Percentiles rank a stretch among this genome's conserved stretches.
Conservation (phyloP, 2,797 vertebrate species). For the Neoniphon sammara region DNA sequence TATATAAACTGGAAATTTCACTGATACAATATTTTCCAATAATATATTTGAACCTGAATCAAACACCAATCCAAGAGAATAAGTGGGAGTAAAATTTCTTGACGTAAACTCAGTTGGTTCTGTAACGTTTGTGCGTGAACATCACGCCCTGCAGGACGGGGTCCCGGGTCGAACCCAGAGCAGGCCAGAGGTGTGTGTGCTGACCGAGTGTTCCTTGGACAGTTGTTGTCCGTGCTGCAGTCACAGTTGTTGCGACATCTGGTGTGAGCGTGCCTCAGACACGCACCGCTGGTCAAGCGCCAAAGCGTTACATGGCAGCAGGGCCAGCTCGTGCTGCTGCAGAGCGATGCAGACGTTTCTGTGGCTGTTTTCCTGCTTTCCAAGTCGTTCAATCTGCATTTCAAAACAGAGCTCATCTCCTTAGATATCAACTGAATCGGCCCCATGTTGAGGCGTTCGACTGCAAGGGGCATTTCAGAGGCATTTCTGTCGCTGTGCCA, state of each 20-base stretch:
- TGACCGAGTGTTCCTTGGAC: constrained; percentile 15
- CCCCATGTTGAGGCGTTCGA: not conserved
- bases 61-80: no score
- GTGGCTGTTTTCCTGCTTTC: not conserved
- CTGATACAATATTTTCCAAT: no score
- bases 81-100: no score
- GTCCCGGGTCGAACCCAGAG: no score
- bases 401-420: not conserved
- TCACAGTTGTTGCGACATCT: constrained; percentile 68
- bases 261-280: constrained; percentile 28
- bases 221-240: constrained; percentile 35
- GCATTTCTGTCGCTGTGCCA: not conserved
- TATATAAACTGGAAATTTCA: no score
- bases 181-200: not conserved
- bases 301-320: constrained; percentile 30
- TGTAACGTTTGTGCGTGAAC: not conserved
- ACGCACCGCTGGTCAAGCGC: constrained; percentile 25
- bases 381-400: no score
- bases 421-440: not conserved
- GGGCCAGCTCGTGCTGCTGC: not conserved
- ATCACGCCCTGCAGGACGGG: not conserved
- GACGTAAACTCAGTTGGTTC: not conserved
- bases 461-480: not conserved
- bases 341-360: not conserved
- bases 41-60: no score